These are phyloP conservation scores for Lepisosteus osseus DNA, from an alignment of 2,113 vertebrate genomes.

Conservation along the genomic window DNA sequence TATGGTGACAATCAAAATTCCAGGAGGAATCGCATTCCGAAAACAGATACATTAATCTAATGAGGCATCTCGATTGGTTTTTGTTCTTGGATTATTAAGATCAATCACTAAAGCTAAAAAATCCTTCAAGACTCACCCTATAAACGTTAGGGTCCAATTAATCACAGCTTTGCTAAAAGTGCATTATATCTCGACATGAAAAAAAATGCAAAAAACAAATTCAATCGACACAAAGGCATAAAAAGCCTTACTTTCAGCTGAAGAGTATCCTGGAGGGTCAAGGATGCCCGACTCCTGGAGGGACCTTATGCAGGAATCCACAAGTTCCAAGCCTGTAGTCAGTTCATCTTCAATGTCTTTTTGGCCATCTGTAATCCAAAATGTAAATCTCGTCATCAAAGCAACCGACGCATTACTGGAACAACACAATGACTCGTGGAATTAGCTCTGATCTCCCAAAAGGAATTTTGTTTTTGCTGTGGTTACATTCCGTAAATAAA, in stretches of 20 bases:
- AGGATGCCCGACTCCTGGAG: slow-evolving; percentile 96
- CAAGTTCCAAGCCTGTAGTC: slow-evolving; percentile 92
- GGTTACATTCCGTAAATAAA: slow-evolving; percentile 12
- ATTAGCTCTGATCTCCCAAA: background rate
- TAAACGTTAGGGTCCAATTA: no score
- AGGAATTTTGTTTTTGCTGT: background rate
- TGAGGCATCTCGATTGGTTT: no score
- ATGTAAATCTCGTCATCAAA: background rate
- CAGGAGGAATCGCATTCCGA: no score
- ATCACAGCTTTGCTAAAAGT: background rate
- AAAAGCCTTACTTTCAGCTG: slow-evolving; percentile 82
- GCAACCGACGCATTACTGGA: background rate
- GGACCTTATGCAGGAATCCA: slow-evolving; percentile 95
- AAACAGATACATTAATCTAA: no score
- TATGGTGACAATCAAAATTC: no score
- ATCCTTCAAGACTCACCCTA: no score
- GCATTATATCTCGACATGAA: background rate
- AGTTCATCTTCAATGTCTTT: slow-evolving; percentile 98
- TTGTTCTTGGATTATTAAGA: no score
- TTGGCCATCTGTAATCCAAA: slow-evolving; percentile 76
- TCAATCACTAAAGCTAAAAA: no score
- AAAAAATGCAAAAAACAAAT: background rate
- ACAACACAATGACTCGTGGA: background rate
- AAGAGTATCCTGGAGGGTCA: slow-evolving; percentile 85
- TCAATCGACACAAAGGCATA: background rate